Percentiles rank a stretch among this genome's conserved stretches.
Evolutionary conservation across 2,113 vertebrate species (phyloP).

Genomic region (Picathartes gymnocephalus): DNA sequence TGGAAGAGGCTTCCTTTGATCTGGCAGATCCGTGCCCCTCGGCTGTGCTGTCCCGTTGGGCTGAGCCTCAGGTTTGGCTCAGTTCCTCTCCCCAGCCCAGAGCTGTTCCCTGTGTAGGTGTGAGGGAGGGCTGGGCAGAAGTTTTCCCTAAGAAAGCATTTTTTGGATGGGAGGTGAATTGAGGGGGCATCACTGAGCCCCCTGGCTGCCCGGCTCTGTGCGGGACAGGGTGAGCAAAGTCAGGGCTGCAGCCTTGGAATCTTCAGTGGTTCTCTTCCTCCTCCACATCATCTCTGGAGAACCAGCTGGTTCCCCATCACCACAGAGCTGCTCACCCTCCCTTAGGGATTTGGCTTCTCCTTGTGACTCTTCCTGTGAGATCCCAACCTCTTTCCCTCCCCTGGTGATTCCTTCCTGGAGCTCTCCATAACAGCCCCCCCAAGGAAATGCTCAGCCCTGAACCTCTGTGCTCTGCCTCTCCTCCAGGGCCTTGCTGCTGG

Average conservation of each 20-base stretch:
- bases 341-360: neutral
- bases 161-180: accelerated
- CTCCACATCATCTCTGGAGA: neutral
- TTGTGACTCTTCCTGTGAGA: neutral
- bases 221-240: neutral
- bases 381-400: neutral
- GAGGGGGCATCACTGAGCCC: neutral
- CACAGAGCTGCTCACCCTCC: neutral
- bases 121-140: neutral
- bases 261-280: neutral
- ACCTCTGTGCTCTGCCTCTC: neutral
- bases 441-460: neutral
- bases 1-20: neutral
- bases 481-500: slow-evolving; percentile 49
- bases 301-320: neutral
- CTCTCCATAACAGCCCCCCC: neutral
- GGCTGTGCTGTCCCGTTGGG: accelerated
- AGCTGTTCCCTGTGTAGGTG: neutral
- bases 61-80: neutral
- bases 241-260: neutral
- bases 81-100: neutral
- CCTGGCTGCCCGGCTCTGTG: accelerated
- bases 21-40: accelerated
- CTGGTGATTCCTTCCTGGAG: neutral
- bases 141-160: neutral